Percentiles rank a stretch among this genome's conserved stretches.
phyloP scores from a whole-genome alignment of 1,140 invertebrate genomes.

The Drosophila asahinai region DNA sequence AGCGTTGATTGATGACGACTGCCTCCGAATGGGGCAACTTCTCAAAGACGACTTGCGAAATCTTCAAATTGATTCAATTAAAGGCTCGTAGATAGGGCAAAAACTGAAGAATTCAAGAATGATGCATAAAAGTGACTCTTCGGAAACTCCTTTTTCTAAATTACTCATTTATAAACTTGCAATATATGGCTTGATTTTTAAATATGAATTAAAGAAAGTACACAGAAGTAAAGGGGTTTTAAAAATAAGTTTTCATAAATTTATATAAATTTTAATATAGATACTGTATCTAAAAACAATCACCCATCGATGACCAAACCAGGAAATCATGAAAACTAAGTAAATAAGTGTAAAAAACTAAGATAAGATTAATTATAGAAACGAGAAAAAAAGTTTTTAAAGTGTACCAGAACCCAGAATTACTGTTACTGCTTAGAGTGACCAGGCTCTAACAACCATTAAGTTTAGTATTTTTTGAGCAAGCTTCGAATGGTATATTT shows the following conservation, averaged over 20 bases:
- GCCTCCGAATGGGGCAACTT: conserved; percentile 26
- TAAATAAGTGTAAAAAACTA: neutral
- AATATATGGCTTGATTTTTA: neutral
- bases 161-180: neutral
- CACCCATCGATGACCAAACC: too few relatives aligned
- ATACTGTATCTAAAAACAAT: too few relatives aligned
- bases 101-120: neutral
- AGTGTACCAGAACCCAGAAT: too few relatives aligned
- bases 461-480: neutral
- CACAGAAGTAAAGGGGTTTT: neutral
- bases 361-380: neutral
- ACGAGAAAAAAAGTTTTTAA: neutral
- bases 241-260: too few relatives aligned
- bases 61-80: conserved; percentile 68
- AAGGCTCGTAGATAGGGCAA: neutral
- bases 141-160: neutral
- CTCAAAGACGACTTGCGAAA: conserved; percentile 30
- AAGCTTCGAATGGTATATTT: neutral
- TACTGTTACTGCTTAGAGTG: neutral
- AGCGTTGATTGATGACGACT: conserved; percentile 62
- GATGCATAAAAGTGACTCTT: neutral
- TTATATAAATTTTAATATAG: too few relatives aligned
- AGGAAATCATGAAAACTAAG: too few relatives aligned
- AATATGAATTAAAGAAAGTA: neutral
- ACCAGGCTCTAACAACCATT: neutral